These are phyloP conservation scores for Byasa hedistus DNA, from an alignment of 2,888 invertebrate species.

Conservation along the genomic window DNA sequence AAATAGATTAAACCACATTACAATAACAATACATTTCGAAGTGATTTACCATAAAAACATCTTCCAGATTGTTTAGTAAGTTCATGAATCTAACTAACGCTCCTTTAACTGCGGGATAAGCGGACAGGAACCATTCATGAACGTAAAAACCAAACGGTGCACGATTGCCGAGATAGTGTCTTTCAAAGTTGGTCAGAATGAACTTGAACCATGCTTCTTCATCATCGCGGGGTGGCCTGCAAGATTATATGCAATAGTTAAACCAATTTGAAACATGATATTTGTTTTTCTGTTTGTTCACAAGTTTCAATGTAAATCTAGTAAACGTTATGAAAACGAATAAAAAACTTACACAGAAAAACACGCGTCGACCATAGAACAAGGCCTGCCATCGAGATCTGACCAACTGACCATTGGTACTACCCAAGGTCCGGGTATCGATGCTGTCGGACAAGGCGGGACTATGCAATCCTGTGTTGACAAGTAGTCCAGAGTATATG, in stretches of 20 bases:
- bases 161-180: conserved; percentile 81
- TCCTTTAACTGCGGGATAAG: conserved; percentile 60
- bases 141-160: conserved; percentile 84
- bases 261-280: not conserved
- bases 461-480: conserved; percentile 68
- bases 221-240: conserved; percentile 50
- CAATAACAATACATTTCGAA: not conserved
- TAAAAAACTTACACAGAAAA: conserved; percentile 48
- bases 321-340: not conserved
- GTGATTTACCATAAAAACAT: conserved; percentile 79
- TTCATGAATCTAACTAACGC: conserved; percentile 79
- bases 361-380: conserved; percentile 73
- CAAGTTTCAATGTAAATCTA: not conserved
- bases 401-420: conserved; percentile 75
- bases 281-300: not conserved
- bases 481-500: conserved; percentile 79
- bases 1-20: not conserved
- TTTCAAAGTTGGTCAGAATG: conserved; percentile 81
- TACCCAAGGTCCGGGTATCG: conserved; percentile 78
- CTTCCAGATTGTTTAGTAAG: conserved; percentile 69
- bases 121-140: conserved; percentile 81
- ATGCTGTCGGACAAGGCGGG: conserved; percentile 66
- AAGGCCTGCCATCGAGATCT: conserved; percentile 54
- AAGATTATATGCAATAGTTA: conserved; percentile 3
- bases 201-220: conserved; percentile 75